Percentiles rank a stretch among this genome's conserved stretches.
Evolutionary conservation across 1,140 invertebrate genomes (phyloP).

Genomic region (Philopotamus ludificatus): DNA sequence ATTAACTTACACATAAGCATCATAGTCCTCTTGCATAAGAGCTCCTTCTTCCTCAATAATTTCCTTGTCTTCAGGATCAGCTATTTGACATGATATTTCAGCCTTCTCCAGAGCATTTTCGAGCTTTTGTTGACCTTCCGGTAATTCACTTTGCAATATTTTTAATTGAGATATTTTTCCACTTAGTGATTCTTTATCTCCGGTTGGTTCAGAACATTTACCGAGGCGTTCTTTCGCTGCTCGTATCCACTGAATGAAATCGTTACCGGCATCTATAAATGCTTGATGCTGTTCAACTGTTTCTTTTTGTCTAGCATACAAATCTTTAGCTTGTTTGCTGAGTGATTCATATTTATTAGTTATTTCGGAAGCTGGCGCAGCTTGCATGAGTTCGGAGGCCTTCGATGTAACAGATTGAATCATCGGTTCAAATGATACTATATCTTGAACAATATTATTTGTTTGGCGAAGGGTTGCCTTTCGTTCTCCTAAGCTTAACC

Average conservation of each 20-base stretch:
- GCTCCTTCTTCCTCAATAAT: constrained; percentile 91
- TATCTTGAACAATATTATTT: constrained; percentile 91
- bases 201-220: constrained; percentile 91
- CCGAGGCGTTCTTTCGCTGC: constrained; percentile 85
- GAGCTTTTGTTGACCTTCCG: constrained; percentile 78
- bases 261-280: constrained; percentile 86
- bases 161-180: constrained; percentile 84
- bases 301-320: constrained; percentile 88
- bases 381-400: constrained; percentile 84
- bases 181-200: constrained; percentile 86
- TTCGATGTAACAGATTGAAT: constrained; percentile 90
- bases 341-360: constrained; percentile 87
- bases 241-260: constrained; percentile 89
- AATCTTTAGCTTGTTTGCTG: constrained; percentile 83
- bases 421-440: constrained; percentile 93
- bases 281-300: constrained; percentile 87
- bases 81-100: constrained; percentile 76
- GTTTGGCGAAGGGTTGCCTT: constrained; percentile 88
- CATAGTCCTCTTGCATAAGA: constrained; percentile 83
- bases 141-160: constrained; percentile 76
- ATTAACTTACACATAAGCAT: constrained; percentile 71
- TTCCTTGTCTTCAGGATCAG: constrained; percentile 83
- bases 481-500: constrained; percentile 75
- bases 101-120: constrained; percentile 79
- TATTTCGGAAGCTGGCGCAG: constrained; percentile 83